phyloP scores from a whole-genome alignment of 2,113 vertebrate genomes.

The Puma concolor region DNA sequence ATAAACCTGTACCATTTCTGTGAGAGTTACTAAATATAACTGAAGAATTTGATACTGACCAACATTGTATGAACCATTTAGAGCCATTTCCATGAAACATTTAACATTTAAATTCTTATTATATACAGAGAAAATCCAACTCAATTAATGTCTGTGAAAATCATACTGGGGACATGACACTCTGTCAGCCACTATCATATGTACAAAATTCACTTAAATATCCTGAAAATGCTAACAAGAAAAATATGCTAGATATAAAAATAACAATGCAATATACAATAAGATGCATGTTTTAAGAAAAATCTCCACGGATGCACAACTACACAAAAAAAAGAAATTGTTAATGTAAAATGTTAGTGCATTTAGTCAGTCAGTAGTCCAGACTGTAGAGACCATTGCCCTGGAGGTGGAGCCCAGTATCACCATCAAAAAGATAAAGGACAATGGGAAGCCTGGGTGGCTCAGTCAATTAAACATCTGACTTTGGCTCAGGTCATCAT shows the following conservation, averaged over 20 bases:
- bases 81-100: background rate
- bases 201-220: background rate
- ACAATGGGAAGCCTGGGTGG: background rate
- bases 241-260: background rate
- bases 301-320: background rate
- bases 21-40: background rate
- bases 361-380: background rate
- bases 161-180: background rate
- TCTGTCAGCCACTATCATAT: background rate
- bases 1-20: background rate
- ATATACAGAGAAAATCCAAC: background rate
- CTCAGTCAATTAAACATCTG: too few relatives aligned
- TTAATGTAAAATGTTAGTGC: background rate
- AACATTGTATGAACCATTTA: background rate
- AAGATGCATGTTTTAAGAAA: background rate
- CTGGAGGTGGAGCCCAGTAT: background rate
- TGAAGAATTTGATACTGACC: background rate
- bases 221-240: background rate
- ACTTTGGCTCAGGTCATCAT: too few relatives aligned
- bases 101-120: background rate
- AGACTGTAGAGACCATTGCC: background rate
- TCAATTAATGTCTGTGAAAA: slow-evolving; percentile 3
- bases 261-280: background rate
- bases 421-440: background rate
- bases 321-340: background rate